These are phyloP conservation scores for Malurus cyaneus DNA, from an alignment of 2,113 vertebrate genomes.

Conservation along the genomic window DNA sequence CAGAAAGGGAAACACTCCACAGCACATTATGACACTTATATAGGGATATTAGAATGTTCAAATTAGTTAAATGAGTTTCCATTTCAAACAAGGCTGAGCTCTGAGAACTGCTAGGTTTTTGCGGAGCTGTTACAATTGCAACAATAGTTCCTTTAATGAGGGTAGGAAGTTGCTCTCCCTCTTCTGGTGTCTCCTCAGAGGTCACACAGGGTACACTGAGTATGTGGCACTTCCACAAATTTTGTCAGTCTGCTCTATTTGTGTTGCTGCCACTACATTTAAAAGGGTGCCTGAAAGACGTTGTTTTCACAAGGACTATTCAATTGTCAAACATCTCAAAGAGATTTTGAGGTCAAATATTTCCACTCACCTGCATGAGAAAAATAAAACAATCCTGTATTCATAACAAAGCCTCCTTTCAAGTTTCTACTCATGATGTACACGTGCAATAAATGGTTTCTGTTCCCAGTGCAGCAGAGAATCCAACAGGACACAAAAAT, in stretches of 20 bases:
- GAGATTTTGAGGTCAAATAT: background rate
- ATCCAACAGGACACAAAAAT: background rate
- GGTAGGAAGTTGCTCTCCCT: fast-evolving
- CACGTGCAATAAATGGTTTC: background rate
- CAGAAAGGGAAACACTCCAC: background rate
- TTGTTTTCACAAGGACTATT: background rate
- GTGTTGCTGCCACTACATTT: background rate
- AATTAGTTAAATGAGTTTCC: background rate
- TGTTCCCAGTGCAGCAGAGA: background rate
- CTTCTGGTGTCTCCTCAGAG: background rate
- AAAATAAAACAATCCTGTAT: background rate
- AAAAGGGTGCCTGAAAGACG: background rate
- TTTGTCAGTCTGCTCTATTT: background rate
- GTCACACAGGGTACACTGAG: background rate
- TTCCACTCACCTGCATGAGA: background rate
- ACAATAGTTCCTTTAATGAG: background rate
- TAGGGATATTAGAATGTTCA: background rate
- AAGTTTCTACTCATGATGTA: background rate
- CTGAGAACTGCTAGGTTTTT: background rate
- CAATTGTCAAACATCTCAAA: background rate
- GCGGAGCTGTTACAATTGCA: background rate
- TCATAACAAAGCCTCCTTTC: background rate
- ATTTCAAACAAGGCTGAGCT: background rate
- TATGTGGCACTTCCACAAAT: background rate
- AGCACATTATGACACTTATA: background rate